Conservation (phyloP, 2,888 invertebrate species). For the Tuberolachnus salignus region DNA sequence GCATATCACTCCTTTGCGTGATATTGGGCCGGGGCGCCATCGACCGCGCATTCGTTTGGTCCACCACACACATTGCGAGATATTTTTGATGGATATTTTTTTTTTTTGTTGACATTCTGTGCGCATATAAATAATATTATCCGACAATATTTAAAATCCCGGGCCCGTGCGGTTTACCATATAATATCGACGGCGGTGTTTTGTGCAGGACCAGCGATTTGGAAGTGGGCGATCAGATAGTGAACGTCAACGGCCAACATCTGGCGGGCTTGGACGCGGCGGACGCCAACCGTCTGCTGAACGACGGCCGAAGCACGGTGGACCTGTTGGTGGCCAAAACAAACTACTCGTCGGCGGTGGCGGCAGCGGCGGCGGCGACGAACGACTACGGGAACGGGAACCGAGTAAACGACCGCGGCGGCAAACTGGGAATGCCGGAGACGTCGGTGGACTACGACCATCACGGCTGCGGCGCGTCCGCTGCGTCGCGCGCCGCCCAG, state of each 20-base stretch:
- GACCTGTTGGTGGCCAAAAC: slow-evolving; percentile 1
- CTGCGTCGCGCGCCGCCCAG: not conserved
- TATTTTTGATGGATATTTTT: too few relatives aligned
- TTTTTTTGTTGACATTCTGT: too few relatives aligned
- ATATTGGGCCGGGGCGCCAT: too few relatives aligned
- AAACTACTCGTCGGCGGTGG: not conserved
- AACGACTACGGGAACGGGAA: not conserved
- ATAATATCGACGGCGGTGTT: not conserved
- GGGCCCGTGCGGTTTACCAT: too few relatives aligned
- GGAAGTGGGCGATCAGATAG: slow-evolving; percentile 73
- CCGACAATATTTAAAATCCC: too few relatives aligned
- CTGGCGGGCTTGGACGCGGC: slow-evolving; percentile 72
- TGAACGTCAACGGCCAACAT: slow-evolving; percentile 75
- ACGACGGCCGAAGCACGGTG: slow-evolving; percentile 55
- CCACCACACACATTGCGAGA: too few relatives aligned
- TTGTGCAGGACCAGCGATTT: slow-evolving; percentile 69
- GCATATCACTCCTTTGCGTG: too few relatives aligned
- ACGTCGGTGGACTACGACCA: slow-evolving; percentile 77
- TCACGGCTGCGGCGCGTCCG: slow-evolving; percentile 60
- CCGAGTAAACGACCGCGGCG: not conserved
- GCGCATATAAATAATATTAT: too few relatives aligned
- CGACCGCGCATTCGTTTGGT: too few relatives aligned
- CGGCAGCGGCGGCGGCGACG: not conserved
- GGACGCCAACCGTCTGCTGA: slow-evolving; percentile 72
- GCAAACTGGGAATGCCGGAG: slow-evolving; percentile 66